A percentile compares a stretch with the other conserved stretches of the same genome.
These are phyloP conservation scores for Protosalanx chinensis DNA, from an alignment of 2,797 vertebrate genomes.

Conservation along the genomic window DNA sequence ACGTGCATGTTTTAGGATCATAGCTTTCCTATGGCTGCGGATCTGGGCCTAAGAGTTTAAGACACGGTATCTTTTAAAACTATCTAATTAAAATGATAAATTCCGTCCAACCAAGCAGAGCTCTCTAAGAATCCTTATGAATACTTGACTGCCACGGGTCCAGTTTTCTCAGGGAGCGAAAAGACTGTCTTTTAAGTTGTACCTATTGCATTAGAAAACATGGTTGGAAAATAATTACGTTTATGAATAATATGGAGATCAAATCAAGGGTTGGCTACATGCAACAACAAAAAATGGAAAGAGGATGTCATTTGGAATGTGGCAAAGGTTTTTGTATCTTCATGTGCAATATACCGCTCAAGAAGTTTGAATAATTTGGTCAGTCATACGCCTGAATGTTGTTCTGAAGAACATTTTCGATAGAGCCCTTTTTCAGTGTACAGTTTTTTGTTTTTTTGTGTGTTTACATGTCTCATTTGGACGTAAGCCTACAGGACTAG, in stretches of 20 bases:
- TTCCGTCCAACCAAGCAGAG: background rate
- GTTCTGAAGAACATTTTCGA: too few relatives aligned
- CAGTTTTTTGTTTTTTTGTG: too few relatives aligned
- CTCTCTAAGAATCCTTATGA: background rate
- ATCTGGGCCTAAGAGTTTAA: background rate
- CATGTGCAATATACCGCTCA: background rate
- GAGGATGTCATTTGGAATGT: background rate
- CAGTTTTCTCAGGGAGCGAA: constrained; percentile 11
- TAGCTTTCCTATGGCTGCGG: background rate
- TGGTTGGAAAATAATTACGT: background rate
- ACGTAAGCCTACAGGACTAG: too few relatives aligned
- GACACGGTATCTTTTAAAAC: background rate
- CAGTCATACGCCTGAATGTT: too few relatives aligned
- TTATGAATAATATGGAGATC: background rate
- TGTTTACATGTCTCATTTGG: too few relatives aligned
- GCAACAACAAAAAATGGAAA: background rate
- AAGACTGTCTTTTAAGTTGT: background rate
- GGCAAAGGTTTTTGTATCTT: background rate
- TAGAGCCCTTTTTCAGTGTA: too few relatives aligned
- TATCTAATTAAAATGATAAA: background rate
- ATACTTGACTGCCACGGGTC: background rate
- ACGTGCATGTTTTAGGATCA: too few relatives aligned
- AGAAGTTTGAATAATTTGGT: background rate
- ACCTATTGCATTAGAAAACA: background rate
- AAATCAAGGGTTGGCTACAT: background rate